Base-by-base conservation (phyloP, 2,797 vertebrate genomes). In the Zalophus californianus region DNA sequence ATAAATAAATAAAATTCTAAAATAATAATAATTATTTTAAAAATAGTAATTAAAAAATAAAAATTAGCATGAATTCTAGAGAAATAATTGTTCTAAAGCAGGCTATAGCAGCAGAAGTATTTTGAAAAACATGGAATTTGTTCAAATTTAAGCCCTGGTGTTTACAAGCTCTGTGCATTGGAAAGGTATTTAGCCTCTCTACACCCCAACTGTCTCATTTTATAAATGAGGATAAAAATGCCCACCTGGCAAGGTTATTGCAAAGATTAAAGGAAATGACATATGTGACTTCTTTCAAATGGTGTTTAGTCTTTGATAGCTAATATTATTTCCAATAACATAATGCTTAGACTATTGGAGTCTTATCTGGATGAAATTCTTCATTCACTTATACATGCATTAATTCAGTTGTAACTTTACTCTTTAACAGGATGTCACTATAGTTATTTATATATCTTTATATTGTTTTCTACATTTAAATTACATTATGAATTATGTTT, bases 401-500 rank as follows among this genome's bases (percentile, higher is more conserved):
- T 73, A 50, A 83, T 90, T 90, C 7, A 70, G 7, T 50, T 90
- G n/a, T 56, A 77, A 85, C 21, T 41, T 92, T 58, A 83, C 86
- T 92, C 29, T 44, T 91, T 94, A 85, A 80, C 21, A 62, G 60
- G 83, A 52, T 52, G 32, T 20, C 52, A 20, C 15, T 90, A 75
- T 50, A 93, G 18, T 79, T 91, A 56, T 84, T 77, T 75, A 89
- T 72, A 50, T 75, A 52, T 48, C 25, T 88, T 90, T 85, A 84
- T 48, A 58, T 78, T 91, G 44, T 41, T 64, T 94, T 88, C 54
- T 85, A 91, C 16, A 77, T 60, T 93, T 92, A 68, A 87, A 77
- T 83, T 70, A 35, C 50, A 83, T 83, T 93, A 83, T 66, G 79
- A n/a, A 87, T 70, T 54, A 27, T 75, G 54, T 92, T 96, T 88